Evolutionary conservation across 2,888 invertebrate species (phyloP).

Genomic region (Trachelus iudaicus): DNA sequence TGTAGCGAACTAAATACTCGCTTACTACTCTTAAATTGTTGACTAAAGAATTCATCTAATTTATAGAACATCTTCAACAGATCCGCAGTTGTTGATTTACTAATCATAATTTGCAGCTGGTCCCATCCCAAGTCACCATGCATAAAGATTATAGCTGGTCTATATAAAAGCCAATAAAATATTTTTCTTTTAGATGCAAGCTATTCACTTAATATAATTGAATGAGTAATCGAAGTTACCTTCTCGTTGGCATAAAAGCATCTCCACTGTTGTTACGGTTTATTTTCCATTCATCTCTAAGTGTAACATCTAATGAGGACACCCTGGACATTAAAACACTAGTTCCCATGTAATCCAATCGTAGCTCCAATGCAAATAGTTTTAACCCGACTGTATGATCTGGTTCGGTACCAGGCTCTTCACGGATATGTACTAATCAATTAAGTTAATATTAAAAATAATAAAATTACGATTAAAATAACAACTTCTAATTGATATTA

Average conservation of each 20-base stretch:
- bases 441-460: not conserved
- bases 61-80: conserved; percentile 96
- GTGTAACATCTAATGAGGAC: conserved; percentile 81
- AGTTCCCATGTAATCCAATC: conserved; percentile 99
- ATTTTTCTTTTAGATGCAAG: not conserved
- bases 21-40: conserved; percentile 96
- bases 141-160: conserved; percentile 90
- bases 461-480: not conserved
- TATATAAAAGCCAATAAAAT: conserved; percentile 42
- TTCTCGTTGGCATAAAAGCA: conserved; percentile 73
- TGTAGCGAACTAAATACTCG: conserved; percentile 84
- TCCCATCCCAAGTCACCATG: conserved; percentile 96
- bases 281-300: conserved; percentile 90
- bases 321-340: conserved; percentile 92
- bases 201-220: not conserved
- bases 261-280: conserved; percentile 66
- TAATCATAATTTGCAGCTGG: conserved; percentile 96
- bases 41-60: conserved; percentile 96
- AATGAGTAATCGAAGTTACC: conserved; percentile 57
- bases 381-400: conserved; percentile 87
- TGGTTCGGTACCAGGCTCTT: conserved; percentile 90
- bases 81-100: conserved; percentile 96
- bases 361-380: conserved; percentile 86
- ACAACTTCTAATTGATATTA: not conserved
- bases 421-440: conserved; percentile 82